Percentiles rank a stretch among this genome's conserved stretches.
Conservation (phyloP, 1,140 invertebrate genomes). For the Trichogramma pretiosum region DNA sequence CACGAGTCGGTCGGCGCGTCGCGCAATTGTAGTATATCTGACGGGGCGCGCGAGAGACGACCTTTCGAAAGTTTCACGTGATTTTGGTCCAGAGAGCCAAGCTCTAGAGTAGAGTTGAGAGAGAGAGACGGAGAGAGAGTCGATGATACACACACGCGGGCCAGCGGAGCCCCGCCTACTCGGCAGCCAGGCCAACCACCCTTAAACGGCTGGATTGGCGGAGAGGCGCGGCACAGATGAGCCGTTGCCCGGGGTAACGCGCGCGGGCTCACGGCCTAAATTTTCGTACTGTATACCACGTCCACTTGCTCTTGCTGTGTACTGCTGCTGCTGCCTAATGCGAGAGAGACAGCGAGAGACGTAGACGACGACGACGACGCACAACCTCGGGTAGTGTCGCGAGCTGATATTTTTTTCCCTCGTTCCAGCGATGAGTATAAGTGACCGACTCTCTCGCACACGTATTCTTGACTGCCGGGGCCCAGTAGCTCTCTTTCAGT, state of each 20-base stretch:
- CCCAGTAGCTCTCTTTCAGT: slow-evolving; percentile 21
- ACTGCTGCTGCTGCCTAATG: neutral
- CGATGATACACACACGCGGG: slow-evolving; percentile 19
- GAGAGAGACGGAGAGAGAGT: slow-evolving; percentile 15
- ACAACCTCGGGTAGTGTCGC: slow-evolving; percentile 34
- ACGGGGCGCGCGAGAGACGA: neutral
- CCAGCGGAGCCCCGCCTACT: slow-evolving; percentile 30
- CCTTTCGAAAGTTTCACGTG: slow-evolving; percentile 32
- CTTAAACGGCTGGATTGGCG: slow-evolving; percentile 27
- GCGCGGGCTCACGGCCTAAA: slow-evolving; percentile 35
- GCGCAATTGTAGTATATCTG: neutral
- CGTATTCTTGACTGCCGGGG: neutral
- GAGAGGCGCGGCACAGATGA: slow-evolving; percentile 20
- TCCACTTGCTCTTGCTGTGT: neutral
- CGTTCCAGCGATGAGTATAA: slow-evolving; percentile 22
- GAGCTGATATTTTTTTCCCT: slow-evolving; percentile 16
- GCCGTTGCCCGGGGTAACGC: slow-evolving; percentile 36
- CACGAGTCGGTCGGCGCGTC: slow-evolving; percentile 5
- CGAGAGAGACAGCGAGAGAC: neutral
- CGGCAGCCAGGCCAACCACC: slow-evolving; percentile 38
- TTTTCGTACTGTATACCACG: slow-evolving; percentile 36
- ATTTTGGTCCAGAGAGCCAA: slow-evolving; percentile 37
- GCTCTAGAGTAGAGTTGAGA: neutral
- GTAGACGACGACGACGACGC: slow-evolving; percentile 31
- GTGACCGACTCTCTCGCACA: neutral